Evolutionary conservation across 1,140 invertebrate genomes (phyloP).

Genomic region (Papilio dardanus): DNA sequence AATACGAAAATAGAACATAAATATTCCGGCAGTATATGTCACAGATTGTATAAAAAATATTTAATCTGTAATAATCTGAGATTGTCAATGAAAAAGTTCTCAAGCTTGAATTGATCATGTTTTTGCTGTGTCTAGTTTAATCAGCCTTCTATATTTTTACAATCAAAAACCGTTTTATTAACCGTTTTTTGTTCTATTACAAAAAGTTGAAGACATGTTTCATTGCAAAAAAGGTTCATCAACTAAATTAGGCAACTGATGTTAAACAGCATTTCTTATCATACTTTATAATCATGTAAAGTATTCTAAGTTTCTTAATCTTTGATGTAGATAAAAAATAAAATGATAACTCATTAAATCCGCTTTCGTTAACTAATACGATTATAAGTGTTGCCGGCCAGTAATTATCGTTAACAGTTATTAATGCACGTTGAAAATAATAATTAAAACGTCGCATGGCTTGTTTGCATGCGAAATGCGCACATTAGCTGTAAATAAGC

Average conservation of each 20-base stretch:
- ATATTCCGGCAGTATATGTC: background rate
- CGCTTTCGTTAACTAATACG: background rate
- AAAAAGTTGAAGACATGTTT: too few relatives aligned
- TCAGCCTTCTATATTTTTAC: background rate
- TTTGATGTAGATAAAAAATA: background rate
- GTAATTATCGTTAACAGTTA: constrained; percentile 38
- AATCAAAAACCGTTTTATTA: background rate
- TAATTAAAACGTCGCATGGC: constrained; percentile 31
- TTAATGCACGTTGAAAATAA: constrained; percentile 35
- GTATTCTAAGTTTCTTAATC: background rate
- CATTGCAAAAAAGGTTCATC: background rate
- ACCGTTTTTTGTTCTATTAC: background rate
- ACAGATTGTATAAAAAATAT: background rate
- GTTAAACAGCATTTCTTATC: background rate
- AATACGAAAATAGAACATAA: background rate
- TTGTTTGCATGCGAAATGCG: constrained; percentile 36
- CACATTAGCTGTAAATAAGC: constrained; percentile 34
- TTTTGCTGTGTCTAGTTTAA: background rate
- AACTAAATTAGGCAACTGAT: background rate
- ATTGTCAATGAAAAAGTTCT: background rate
- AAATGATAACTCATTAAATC: background rate
- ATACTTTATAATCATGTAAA: background rate
- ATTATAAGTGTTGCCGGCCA: constrained; percentile 4
- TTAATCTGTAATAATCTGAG: background rate
- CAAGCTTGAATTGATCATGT: background rate